Evolutionary conservation across 2,888 invertebrate species (phyloP).

Genomic region (Melanotus villosus): DNA sequence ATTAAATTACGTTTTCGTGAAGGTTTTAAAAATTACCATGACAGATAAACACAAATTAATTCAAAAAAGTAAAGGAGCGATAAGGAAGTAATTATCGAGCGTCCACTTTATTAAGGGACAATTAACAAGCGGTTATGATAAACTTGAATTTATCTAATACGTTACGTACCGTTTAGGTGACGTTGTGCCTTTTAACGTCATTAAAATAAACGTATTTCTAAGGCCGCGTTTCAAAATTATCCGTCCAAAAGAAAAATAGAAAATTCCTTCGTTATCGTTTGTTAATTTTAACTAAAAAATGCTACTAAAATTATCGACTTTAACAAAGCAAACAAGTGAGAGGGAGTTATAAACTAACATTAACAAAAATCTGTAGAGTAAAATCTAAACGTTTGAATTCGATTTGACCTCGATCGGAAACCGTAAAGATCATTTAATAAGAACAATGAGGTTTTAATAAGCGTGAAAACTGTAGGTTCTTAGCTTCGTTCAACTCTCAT

Average conservation of each 20-base stretch:
- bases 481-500: slow-evolving; percentile 26
- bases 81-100: neutral
- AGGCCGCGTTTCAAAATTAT: neutral
- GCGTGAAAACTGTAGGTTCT: slow-evolving; percentile 44
- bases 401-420: slow-evolving; percentile 46
- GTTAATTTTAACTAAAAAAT: neutral
- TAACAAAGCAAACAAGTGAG: neutral
- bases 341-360: neutral
- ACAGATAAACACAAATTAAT: too few relatives aligned
- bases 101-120: slow-evolving; percentile 20
- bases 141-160: slow-evolving; percentile 20
- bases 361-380: slow-evolving; percentile 5
- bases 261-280: neutral
- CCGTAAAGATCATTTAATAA: slow-evolving; percentile 43
- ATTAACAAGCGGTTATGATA: slow-evolving; percentile 30
- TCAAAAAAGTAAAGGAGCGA: too few relatives aligned
- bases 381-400: slow-evolving; percentile 20
- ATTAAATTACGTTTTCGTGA: too few relatives aligned
- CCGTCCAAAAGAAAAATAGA: too few relatives aligned
- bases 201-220: neutral
- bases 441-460: slow-evolving; percentile 47
- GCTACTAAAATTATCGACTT: neutral
- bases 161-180: neutral
- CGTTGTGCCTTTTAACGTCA: neutral
- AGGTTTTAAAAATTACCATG: too few relatives aligned